Percentiles rank a stretch among this genome's conserved stretches.
These are phyloP conservation scores for Alcedo atthis DNA, from an alignment of 2,797 vertebrate genomes.

Conservation along the genomic window DNA sequence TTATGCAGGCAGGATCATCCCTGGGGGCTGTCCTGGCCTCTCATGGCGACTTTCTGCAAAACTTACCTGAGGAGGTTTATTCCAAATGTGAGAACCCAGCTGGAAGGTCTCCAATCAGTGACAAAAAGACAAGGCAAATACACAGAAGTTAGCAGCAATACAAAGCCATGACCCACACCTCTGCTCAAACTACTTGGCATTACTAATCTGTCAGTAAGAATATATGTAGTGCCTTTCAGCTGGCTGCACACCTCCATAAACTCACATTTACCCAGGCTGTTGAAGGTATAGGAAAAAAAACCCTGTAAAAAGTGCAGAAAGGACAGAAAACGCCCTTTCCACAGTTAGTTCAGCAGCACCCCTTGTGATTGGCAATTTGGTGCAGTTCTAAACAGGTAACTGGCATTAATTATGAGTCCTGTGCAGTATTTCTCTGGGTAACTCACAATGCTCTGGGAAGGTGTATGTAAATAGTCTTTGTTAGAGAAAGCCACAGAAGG, in stretches of 20 bases:
- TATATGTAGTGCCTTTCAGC: neutral
- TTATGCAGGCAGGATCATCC: neutral
- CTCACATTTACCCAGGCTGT: neutral
- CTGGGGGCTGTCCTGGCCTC: neutral
- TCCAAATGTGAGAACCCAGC: neutral
- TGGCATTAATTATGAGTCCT: neutral
- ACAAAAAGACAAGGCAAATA: neutral
- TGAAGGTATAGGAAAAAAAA: neutral
- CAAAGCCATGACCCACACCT: neutral
- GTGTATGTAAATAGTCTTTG: neutral
- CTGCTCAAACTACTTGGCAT: neutral
- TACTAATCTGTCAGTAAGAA: neutral
- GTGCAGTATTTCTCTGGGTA: neutral
- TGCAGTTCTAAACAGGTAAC: neutral
- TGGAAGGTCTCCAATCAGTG: neutral
- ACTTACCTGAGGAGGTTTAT: neutral
- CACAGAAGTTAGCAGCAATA: accelerated
- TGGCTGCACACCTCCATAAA: neutral
- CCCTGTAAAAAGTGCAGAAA: neutral
- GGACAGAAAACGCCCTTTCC: neutral
- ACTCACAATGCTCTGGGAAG: neutral
- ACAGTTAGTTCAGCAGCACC: conserved; percentile 19
- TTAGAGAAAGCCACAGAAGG: neutral
- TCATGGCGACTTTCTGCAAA: accelerated
- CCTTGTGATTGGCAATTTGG: neutral